A percentile compares a stretch with the other conserved stretches of the same genome.
phyloP scores from a whole-genome alignment of 2,888 invertebrate genomes.

The Chrysomela aeneicollis region DNA sequence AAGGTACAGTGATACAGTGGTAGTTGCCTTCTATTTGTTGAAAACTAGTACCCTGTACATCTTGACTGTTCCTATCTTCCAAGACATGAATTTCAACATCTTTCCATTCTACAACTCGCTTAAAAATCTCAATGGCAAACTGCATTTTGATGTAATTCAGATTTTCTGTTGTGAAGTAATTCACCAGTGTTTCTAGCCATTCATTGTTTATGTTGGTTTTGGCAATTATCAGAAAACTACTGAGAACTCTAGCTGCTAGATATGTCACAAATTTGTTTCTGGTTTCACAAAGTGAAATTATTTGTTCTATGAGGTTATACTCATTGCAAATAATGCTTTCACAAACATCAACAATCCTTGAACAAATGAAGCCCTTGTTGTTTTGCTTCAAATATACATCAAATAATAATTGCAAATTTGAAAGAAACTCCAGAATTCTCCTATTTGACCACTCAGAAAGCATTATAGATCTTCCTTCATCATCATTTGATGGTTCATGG shows the following conservation, averaged over 20 bases:
- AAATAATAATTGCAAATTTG: constrained; percentile 83
- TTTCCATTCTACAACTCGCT: constrained; percentile 89
- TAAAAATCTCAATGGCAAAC: constrained; percentile 85
- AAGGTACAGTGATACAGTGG: constrained; percentile 68
- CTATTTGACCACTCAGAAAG: constrained; percentile 72
- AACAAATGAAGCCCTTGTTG: constrained; percentile 81
- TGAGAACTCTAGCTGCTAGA: constrained; percentile 80
- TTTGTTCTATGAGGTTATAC: constrained; percentile 84
- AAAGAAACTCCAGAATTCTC: constrained; percentile 78
- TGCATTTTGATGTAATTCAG: constrained; percentile 77
- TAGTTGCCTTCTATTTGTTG: constrained; percentile 41
- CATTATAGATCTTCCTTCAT: constrained; percentile 64
- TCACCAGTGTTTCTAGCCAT: constrained; percentile 81
- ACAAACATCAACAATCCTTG: constrained; percentile 80
- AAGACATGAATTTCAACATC: constrained; percentile 82
- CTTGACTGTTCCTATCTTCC: constrained; percentile 63
- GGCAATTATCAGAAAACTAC: constrained; percentile 84
- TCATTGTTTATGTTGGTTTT: constrained; percentile 82
- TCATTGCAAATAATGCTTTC: constrained; percentile 82
- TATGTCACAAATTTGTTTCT: constrained; percentile 83
- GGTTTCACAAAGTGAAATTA: constrained; percentile 80
- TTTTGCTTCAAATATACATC: constrained; percentile 88
- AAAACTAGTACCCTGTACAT: constrained; percentile 51
- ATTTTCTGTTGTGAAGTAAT: constrained; percentile 73
- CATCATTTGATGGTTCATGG: constrained; percentile 66